Evolutionary conservation across 1,140 invertebrate species (phyloP).

Genomic region (Bombus picipes): DNA sequence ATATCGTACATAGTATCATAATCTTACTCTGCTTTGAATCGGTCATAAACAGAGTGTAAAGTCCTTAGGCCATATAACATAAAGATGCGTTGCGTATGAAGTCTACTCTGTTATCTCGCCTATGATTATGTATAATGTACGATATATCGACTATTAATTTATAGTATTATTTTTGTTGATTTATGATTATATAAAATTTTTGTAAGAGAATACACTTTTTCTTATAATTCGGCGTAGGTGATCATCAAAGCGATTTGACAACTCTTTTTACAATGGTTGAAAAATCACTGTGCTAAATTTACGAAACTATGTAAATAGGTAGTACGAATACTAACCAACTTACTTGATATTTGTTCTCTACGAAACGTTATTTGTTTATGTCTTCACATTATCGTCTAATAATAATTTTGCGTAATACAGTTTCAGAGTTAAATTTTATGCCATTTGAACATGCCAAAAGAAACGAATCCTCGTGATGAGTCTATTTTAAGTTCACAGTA

Average conservation of each 20-base stretch:
- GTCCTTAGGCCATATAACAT: background rate
- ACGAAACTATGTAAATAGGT: background rate
- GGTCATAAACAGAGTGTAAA: background rate
- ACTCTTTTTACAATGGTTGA: background rate
- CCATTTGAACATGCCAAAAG: background rate
- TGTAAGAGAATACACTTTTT: background rate
- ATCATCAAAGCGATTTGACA: background rate
- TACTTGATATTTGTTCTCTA: background rate
- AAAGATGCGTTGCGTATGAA: background rate
- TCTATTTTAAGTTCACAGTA: conserved; percentile 19
- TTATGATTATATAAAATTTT: background rate
- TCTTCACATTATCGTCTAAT: background rate
- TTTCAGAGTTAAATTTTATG: background rate
- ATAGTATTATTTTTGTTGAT: background rate
- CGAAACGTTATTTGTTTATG: background rate
- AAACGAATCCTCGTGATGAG: conserved; percentile 8
- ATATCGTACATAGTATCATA: background rate
- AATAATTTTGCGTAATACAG: background rate
- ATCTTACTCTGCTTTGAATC: no score
- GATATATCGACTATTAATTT: background rate
- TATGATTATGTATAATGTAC: background rate
- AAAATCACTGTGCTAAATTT: background rate
- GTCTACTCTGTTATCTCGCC: background rate
- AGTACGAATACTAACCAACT: background rate
- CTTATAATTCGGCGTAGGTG: background rate